These are phyloP conservation scores for Aselliscus stoliczkanus DNA, from an alignment of 2,797 vertebrate species.

Conservation along the genomic window DNA sequence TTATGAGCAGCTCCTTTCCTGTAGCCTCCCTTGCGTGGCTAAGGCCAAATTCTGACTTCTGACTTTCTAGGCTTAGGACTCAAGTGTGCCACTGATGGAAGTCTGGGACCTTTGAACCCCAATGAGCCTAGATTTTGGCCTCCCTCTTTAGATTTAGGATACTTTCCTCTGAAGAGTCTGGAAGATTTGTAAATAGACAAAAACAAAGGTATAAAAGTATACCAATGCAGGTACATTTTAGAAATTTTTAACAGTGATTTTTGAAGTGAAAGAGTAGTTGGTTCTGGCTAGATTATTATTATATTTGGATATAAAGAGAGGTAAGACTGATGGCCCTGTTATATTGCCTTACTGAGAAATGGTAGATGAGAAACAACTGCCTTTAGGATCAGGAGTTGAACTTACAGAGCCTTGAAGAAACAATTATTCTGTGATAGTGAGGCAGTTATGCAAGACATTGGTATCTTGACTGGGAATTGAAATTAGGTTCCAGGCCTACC, in stretches of 20 bases:
- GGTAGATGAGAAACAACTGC: background rate
- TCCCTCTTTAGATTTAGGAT: background rate
- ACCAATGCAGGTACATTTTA: background rate
- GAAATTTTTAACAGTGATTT: background rate
- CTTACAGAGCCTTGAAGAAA: background rate
- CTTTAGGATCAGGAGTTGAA: background rate
- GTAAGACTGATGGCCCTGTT: background rate
- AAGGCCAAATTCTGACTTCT: background rate
- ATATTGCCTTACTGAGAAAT: background rate
- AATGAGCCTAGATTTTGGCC: background rate
- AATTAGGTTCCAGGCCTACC: background rate
- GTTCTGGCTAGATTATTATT: background rate
- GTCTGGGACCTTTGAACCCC: background rate
- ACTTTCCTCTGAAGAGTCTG: background rate
- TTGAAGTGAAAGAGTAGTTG: conserved; percentile 13
- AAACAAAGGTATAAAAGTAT: background rate
- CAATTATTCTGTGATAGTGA: background rate
- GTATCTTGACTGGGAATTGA: background rate
- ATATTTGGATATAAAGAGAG: background rate
- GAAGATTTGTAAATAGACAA: background rate
- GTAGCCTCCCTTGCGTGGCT: background rate
- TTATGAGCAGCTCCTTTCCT: background rate
- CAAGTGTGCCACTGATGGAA: background rate
- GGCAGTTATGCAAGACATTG: background rate
- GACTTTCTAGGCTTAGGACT: background rate